phyloP scores from a whole-genome alignment of 2,797 vertebrate genomes.

The Psittacula echo region DNA sequence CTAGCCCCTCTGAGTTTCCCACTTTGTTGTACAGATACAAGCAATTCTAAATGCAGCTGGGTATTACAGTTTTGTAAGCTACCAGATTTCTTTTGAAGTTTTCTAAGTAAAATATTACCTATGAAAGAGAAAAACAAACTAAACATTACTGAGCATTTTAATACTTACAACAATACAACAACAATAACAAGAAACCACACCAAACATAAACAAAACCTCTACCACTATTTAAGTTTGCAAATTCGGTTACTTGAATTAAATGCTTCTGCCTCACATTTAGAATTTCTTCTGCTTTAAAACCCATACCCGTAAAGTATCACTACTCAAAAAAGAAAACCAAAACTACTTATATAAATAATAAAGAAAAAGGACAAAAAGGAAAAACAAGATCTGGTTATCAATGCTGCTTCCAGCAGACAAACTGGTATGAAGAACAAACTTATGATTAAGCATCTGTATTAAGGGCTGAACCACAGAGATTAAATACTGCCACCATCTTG shows the following conservation, averaged over 20 bases:
- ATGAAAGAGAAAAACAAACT: neutral
- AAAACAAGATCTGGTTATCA: neutral
- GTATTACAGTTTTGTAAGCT: neutral
- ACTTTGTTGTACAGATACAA: neutral
- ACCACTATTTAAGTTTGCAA: neutral
- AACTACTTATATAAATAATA: neutral
- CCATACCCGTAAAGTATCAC: neutral
- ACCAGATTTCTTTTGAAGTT: neutral
- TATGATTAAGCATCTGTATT: neutral
- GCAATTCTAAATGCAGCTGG: neutral
- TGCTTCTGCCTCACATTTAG: neutral
- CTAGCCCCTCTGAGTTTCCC: neutral
- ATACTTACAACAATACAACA: neutral
- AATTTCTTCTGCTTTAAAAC: neutral
- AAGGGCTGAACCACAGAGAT: neutral
- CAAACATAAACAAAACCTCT: neutral
- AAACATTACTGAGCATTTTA: neutral
- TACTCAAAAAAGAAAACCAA: neutral
- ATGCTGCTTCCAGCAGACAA: neutral
- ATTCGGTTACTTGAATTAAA: neutral
- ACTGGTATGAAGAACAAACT: neutral
- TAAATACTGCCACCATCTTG: neutral
- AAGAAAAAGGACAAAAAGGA: neutral
- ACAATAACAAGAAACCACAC: neutral
- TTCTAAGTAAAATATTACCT: neutral